Evolutionary conservation across 2,888 invertebrate species (phyloP), one percentile per base, ranked within the genome.

Genomic region (Cantharis lateralis): DNA sequence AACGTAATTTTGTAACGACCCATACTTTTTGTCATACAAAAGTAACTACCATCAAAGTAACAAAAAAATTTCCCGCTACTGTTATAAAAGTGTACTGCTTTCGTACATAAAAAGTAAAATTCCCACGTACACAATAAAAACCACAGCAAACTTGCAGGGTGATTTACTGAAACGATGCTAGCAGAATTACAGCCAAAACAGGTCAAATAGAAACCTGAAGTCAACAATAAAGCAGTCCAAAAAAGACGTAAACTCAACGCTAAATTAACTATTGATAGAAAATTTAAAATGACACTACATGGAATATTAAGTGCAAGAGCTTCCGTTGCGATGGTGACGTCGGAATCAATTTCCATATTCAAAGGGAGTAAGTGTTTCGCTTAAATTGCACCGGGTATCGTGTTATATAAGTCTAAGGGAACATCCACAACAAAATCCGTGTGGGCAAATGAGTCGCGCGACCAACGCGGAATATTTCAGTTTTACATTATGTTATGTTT

Each of bases 201-300:
- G 77, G 63, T 66, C 70, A 70, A 68, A 74, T 71, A 63, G 76
- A 68, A 73, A 11, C 48, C 69, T 73, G 70, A 68, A 63, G 74
- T 74, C 68, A 72, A 77, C 74, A 68, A 77, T 77, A 73, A 77
- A 70, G 32, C 66, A 75, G 66, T 75, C 32, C 24, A 70, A 28
- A 28, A 20, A 62, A 72, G 61, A 71, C 77, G 66, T 72, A 75
- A 75, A 72, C 74, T 72, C 28, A 70, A 72, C 71, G 64, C 71
- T 75, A 75, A 78, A 78, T 78, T 78, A 75, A 75, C 74, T 64
- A 74, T 75, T 66, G 74, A 77, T 74, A 68, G 74, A 75, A 77
- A 75, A 78, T 74, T 71, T 72, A 72, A 71, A 75, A 72, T 63
- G 69, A 78, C 13, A 69, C 24, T 15, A 20, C 28, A 66, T 15